Conservation (phyloP, 2,797 vertebrate species). For the Micrastur ruficollis region DNA sequence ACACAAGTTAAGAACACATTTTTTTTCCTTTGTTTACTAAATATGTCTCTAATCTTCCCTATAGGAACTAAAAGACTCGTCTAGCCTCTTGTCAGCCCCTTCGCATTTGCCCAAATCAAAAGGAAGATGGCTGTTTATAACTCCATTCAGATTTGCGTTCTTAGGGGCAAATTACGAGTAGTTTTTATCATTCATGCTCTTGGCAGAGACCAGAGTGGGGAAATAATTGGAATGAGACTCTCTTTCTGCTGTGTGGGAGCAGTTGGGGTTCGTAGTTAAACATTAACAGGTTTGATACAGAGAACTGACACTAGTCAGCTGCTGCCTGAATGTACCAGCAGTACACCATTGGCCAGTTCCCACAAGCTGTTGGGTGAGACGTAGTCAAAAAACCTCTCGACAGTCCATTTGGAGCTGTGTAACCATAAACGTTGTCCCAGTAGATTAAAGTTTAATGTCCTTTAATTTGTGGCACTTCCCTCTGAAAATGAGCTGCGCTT, state of each 20-base stretch:
- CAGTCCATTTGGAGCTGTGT: background rate
- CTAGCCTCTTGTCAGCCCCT: background rate
- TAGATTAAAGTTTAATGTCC: background rate
- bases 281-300: background rate
- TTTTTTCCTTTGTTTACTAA: background rate
- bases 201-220: background rate
- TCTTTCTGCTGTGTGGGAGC: background rate
- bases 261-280: background rate
- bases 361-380: background rate
- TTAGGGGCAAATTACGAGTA: accelerated
- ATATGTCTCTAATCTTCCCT: background rate
- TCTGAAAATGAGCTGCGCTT: background rate
- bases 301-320: background rate
- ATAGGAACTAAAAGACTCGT: background rate
- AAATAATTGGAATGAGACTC: background rate
- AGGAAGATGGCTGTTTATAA: background rate
- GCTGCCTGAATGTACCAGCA: background rate
- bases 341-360: background rate
- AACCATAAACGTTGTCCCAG: background rate
- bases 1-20: accelerated
- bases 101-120: accelerated
- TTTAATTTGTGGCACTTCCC: background rate
- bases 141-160: background rate
- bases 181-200: background rate
- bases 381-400: background rate